A percentile compares a stretch with the other conserved stretches of the same genome.
These are phyloP conservation scores for Physella acuta DNA, from an alignment of 1,140 invertebrate species.

Conservation along the genomic window DNA sequence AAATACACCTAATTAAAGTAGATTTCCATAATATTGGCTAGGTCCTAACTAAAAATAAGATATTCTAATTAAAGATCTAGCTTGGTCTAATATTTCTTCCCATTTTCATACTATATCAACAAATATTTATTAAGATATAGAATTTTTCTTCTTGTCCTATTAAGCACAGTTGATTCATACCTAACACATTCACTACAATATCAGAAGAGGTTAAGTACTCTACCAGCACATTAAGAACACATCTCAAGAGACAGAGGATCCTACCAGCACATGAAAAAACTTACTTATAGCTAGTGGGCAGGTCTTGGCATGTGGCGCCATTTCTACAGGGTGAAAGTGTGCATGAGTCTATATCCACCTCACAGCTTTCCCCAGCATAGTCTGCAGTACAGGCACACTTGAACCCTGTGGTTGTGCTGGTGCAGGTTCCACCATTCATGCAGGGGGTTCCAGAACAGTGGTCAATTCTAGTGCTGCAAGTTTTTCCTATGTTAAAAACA, in stretches of 20 bases:
- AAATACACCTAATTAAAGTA: too few relatives aligned
- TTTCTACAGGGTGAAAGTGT: conserved; percentile 64
- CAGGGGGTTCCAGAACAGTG: conserved; percentile 67
- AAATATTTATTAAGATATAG: too few relatives aligned
- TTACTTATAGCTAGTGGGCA: conserved; percentile 35
- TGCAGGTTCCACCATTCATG: conserved; percentile 90
- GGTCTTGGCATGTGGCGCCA: conserved; percentile 70
- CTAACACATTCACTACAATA: background rate
- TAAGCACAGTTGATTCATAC: too few relatives aligned
- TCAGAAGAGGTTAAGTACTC: too few relatives aligned
- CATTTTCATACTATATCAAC: too few relatives aligned
- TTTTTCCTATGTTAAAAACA: too few relatives aligned
- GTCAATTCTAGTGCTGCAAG: conserved; percentile 30
- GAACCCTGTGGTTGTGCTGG: conserved; percentile 60
- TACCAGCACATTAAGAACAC: background rate
- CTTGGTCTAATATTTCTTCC: too few relatives aligned
- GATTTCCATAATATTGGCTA: too few relatives aligned
- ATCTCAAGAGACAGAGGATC: background rate
- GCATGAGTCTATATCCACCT: conserved; percentile 52
- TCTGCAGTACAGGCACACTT: conserved; percentile 56
- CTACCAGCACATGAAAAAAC: background rate
- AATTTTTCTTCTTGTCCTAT: too few relatives aligned
- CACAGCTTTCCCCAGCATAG: conserved; percentile 49
- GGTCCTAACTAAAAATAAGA: too few relatives aligned
- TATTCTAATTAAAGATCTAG: too few relatives aligned